Evolutionary conservation across 2,888 invertebrate genomes (phyloP).

Genomic region (Halictus ligatus): DNA sequence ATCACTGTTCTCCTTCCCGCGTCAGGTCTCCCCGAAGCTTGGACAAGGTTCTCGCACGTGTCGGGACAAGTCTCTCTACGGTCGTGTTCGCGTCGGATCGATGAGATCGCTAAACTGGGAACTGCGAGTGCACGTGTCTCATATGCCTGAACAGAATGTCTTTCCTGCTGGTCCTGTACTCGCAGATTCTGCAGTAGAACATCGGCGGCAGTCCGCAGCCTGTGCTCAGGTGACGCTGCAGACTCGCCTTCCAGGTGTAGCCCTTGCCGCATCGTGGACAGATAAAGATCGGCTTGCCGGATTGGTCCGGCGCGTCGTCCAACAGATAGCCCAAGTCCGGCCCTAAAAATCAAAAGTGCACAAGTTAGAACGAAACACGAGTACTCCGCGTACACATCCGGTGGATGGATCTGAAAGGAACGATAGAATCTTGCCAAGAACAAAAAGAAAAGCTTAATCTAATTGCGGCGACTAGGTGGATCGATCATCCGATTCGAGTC

Average conservation of each 20-base stretch:
- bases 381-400: not conserved
- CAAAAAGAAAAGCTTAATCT: not conserved
- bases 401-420: not conserved
- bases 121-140: slow-evolving; percentile 62
- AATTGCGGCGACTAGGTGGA: not conserved
- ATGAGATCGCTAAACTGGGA: slow-evolving; percentile 22
- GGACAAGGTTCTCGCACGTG: not conserved
- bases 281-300: slow-evolving; percentile 54
- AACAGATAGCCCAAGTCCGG: slow-evolving; percentile 22
- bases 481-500: not conserved
- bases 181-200: slow-evolving; percentile 75
- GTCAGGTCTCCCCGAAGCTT: not conserved
- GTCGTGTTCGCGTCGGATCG: no score
- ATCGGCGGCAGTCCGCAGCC: slow-evolving; percentile 81
- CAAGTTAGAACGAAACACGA: slow-evolving; percentile 42
- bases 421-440: not conserved
- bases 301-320: slow-evolving; percentile 47
- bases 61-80: not conserved
- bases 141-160: slow-evolving; percentile 76
- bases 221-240: slow-evolving; percentile 83
- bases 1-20: not conserved
- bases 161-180: slow-evolving; percentile 74
- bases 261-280: slow-evolving; percentile 82
- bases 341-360: slow-evolving; percentile 66
- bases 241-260: slow-evolving; percentile 81